Conservation (phyloP, 2,797 vertebrate genomes). For the Poecile montanus region DNA sequence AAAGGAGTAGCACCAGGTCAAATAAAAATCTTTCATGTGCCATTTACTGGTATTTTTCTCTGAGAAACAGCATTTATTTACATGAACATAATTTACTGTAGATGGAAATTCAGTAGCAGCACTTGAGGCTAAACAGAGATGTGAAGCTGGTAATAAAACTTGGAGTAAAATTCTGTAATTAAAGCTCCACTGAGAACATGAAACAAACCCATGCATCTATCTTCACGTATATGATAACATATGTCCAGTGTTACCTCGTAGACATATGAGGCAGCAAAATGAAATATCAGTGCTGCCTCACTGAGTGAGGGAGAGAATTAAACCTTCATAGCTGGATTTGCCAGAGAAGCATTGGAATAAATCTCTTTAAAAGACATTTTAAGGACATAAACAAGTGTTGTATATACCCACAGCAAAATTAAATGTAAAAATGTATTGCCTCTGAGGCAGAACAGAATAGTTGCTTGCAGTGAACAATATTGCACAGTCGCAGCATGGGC, state of each 20-base stretch:
- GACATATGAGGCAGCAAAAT: conserved; percentile 28
- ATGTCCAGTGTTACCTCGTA: conserved; percentile 15
- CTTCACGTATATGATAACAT: conserved; percentile 14
- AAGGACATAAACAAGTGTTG: conserved; percentile 75
- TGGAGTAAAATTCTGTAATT: conserved; percentile 69
- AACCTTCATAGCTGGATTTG: conserved; percentile 67
- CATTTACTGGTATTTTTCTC: not conserved
- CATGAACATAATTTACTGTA: conserved; percentile 4
- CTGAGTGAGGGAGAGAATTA: conserved; percentile 62
- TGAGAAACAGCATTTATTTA: not conserved
- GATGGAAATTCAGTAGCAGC: conserved; percentile 22
- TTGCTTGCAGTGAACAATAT: conserved; percentile 76
- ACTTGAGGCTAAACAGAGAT: conserved; percentile 31
- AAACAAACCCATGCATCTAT: conserved; percentile 18
- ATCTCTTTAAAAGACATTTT: conserved; percentile 76
- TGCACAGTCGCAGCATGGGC: conserved; percentile 69
- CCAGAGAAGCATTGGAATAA: conserved; percentile 71
- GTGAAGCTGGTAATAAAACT: conserved; percentile 37
- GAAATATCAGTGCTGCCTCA: conserved; percentile 9
- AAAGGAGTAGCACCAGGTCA: not conserved
- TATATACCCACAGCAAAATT: conserved; percentile 74
- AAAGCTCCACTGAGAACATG: conserved; percentile 44
- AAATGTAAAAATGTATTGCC: conserved; percentile 75
- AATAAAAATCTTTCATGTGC: not conserved
- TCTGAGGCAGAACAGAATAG: conserved; percentile 71